Evolutionary conservation across 2,797 vertebrate species (phyloP), one percentile per base, ranked within the genome.

Genomic region (Aplochiton taeniatus): DNA sequence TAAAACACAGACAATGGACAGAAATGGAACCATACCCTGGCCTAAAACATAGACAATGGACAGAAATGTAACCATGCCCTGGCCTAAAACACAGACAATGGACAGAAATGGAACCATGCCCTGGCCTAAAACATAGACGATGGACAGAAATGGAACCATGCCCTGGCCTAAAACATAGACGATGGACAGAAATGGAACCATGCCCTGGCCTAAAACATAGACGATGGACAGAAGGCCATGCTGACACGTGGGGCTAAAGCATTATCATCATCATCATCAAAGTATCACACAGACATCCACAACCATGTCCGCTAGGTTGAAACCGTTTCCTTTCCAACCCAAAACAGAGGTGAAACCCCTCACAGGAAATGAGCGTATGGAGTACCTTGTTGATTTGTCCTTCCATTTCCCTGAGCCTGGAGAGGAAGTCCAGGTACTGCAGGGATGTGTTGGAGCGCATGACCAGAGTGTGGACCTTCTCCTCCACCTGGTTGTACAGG

Each of bases 401-500:
- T 70, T 97, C 91, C 1, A 92, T 85, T 74, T 87, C 89, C 63
- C 81, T 87, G 77, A 96, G 86, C 58, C 82, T 90, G 58, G 80
- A 79, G 1, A 97, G 89, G 69, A 93, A 86, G 65, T 96, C 92
- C 59, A 98, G 90, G 41, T 76, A 91, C 73, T 94, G 92, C 73
- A 97, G 89, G 20, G 94, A 92, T 70, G 93, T 82, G 54, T 98
- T 99, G 63, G 97, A 99, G 0, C 84, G 90, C 58, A 94, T 95
- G 82, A 97, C 97, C 60, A 99, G 82, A 11, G 76, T 82, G 12
- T 99, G 97, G 13, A 98, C 94, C 55, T 91, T 92, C 77, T 97
- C 96, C 41, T 98, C 97, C 84, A 98, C 89, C 43, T 90, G 93
- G 69, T 93, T 93, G 46, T 98, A 99, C 48, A 96, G 87, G 54